Evolutionary conservation across 35 echinoderm and acorn worm genomes (phyloP).

Genomic region (Patiria miniata): DNA sequence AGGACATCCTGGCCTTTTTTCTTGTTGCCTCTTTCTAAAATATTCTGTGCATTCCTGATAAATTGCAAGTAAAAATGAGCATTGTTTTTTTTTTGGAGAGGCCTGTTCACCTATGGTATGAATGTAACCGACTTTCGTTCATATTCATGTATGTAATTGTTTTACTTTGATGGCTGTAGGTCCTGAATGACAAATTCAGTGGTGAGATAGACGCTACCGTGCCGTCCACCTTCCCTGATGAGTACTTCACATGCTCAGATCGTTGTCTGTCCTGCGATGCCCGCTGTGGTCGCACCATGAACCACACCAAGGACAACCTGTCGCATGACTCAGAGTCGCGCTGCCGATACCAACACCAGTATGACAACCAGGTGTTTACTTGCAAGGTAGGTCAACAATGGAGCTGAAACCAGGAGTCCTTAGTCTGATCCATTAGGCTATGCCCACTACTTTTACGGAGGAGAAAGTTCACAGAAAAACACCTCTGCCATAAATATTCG

Average conservation of each 20-base stretch:
- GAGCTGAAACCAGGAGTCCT: too few species aligned
- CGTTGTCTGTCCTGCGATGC: conserved; percentile 73
- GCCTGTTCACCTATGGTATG: too few species aligned
- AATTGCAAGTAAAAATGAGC: too few species aligned
- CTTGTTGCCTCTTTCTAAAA: too few species aligned
- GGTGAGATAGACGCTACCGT: conserved; percentile 70
- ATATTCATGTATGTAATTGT: not conserved
- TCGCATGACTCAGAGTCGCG: conserved; percentile 44
- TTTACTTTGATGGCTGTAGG: conserved; percentile 38
- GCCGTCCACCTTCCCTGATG: conserved; percentile 87
- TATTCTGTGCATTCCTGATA: too few species aligned
- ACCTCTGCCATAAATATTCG: too few species aligned
- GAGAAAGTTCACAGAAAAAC: too few species aligned
- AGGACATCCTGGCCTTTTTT: too few species aligned
- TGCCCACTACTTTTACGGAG: too few species aligned
- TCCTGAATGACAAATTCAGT: conserved; percentile 93
- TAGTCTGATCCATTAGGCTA: too few species aligned
- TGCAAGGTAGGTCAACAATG: conserved; percentile 65
- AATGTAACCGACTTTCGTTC: too few species aligned
- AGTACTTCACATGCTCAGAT: conserved; percentile 92
- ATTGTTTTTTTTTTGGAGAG: too few species aligned
- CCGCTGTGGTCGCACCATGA: conserved; percentile 83
- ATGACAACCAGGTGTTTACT: conserved; percentile 90
- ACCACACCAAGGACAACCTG: conserved; percentile 78
- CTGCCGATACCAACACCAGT: conserved; percentile 94